phyloP scores from a whole-genome alignment of 2,113 vertebrate genomes.

The Peromyscus maniculatus region DNA sequence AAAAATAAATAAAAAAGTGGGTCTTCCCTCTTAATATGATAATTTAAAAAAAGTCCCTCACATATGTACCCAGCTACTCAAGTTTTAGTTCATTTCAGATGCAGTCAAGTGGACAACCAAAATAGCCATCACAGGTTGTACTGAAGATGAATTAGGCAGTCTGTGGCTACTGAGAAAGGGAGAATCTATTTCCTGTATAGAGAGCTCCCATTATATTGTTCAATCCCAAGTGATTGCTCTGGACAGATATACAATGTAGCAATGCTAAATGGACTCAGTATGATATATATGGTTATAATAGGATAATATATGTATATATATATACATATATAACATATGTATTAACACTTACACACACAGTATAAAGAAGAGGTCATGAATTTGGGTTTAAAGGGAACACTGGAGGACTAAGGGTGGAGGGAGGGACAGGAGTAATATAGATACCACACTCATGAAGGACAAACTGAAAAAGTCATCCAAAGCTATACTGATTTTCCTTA shows the following conservation, averaged over 20 bases:
- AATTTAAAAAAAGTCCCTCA: background rate
- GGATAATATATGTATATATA: too few relatives aligned
- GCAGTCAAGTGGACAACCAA: background rate
- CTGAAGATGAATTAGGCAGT: background rate
- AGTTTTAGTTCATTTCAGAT: background rate
- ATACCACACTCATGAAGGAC: background rate
- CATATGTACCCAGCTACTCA: background rate
- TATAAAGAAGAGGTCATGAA: background rate
- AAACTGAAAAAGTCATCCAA: background rate
- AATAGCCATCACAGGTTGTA: background rate
- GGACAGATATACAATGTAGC: background rate
- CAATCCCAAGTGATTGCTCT: background rate
- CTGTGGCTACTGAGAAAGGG: background rate
- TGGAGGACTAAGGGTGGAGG: background rate
- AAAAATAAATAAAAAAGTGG: background rate
- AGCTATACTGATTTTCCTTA: constrained; percentile 19
- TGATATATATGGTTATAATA: too few relatives aligned
- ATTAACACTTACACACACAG: background rate
- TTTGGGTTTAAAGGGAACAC: background rate
- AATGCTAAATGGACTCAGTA: background rate
- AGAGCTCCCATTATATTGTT: background rate
- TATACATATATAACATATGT: too few relatives aligned
- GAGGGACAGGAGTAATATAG: background rate
- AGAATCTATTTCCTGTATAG: background rate
- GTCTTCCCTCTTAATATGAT: background rate